These are phyloP conservation scores for Crossoptilon crossoptilon DNA, from an alignment of 2,797 vertebrate genomes.

Conservation along the genomic window DNA sequence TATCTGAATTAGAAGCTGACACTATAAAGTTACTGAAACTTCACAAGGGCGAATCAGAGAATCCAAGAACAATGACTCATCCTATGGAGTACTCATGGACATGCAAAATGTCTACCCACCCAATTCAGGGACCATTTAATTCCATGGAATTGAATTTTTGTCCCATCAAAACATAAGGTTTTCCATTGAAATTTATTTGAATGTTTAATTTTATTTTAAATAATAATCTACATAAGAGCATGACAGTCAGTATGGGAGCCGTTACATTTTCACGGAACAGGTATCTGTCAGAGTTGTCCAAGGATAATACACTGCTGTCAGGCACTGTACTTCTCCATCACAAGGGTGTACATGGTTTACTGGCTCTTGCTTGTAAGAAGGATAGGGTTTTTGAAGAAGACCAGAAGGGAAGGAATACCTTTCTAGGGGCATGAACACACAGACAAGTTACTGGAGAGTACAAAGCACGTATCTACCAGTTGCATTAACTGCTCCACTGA, in stretches of 20 bases:
- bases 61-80: not conserved
- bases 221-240: not conserved
- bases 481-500: not conserved
- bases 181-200: not conserved
- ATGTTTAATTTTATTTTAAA: not conserved
- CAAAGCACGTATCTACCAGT: not conserved
- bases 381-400: not conserved
- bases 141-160: not conserved
- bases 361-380: not conserved
- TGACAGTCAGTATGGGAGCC: not conserved
- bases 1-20: slow-evolving; percentile 22
- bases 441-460: not conserved
- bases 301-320: not conserved
- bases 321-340: not conserved
- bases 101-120: not conserved
- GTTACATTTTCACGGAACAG: not conserved
- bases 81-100: not conserved
- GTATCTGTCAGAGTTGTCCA: not conserved
- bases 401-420: not conserved
- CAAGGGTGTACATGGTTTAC: not conserved
- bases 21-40: not conserved
- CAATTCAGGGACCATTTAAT: not conserved
- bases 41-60: not conserved
- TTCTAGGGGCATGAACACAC: not conserved
- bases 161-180: not conserved